Base-by-base conservation (phyloP, 2,113 vertebrate species). In the Oxygymnocypris stewartii region DNA sequence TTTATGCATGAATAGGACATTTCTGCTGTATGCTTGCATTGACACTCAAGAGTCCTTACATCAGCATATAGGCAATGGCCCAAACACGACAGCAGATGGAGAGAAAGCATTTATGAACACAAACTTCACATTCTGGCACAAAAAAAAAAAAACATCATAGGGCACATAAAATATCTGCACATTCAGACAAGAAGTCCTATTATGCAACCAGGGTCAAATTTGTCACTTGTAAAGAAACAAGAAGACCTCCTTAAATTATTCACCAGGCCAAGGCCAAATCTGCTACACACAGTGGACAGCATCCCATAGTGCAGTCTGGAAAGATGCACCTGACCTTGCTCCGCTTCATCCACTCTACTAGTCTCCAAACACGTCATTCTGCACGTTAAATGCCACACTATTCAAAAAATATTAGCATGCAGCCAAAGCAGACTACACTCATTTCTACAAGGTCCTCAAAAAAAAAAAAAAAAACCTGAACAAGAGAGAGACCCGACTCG, bases 231-330 rank as follows among this genome's bases (percentile, higher is more conserved):
- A 12, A 81, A 37, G 16, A 12, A 40, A 67, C 67, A 37, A 76
- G 40, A 37, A 76, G 40, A n/a, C 16, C 47, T 8, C 11, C 7
- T 79, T 87, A 0, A 84, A 79, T 84, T 87, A 84, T 87, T 87
- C 18, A 84, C 35, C 25, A 25, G 23, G 6, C 5, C 23, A 31
- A 84, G 35, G n/a, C 6, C 37, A 61, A 0, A 47, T 37, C 63
- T 71, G 4, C 0, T 10, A 54, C 12, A 16, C 28, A 31, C 28
- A 0, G 13, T 16, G 12, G 14, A 10, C 14, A 31, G 28, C 2
- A 31, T 31, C 28, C 28, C 28, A 12, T 28, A 28, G 0, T 28
- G 13, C 61, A 28, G 25, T 65, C 13, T 31, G 13, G 25, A 67
- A 28, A 69, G 5, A 69, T 7, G 20, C 14, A 20, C 67, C 14